These are phyloP conservation scores for Ypsolopha scabrella DNA, from an alignment of 2,888 invertebrate species.

Conservation along the genomic window DNA sequence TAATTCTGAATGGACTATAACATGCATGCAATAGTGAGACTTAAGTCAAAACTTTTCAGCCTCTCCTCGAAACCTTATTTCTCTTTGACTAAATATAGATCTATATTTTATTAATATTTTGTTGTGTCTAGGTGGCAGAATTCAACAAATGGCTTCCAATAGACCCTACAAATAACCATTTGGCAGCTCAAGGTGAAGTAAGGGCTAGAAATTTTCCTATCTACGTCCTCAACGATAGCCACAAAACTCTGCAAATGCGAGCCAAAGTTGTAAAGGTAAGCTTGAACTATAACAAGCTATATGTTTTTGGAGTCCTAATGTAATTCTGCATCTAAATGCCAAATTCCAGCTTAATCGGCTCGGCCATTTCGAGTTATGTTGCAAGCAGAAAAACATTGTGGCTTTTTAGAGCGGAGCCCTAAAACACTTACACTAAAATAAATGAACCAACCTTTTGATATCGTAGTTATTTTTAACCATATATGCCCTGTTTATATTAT, in stretches of 20 bases:
- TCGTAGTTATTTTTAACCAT: no score
- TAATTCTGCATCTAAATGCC: background rate
- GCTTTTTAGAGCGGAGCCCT: background rate
- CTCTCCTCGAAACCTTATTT: no score
- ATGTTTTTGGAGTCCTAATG: background rate
- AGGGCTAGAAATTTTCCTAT: slow-evolving; percentile 87
- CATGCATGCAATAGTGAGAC: no score
- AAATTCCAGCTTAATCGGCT: no score
- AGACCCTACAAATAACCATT: slow-evolving; percentile 69
- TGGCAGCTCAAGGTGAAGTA: slow-evolving; percentile 75
- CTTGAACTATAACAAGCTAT: background rate
- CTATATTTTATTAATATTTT: background rate
- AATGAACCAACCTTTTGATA: background rate
- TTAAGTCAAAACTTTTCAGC: no score
- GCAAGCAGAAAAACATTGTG: background rate
- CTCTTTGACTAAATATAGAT: no score
- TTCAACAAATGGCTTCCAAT: slow-evolving; percentile 97
- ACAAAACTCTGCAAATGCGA: slow-evolving; percentile 90
- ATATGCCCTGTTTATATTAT: no score
- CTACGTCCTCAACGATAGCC: slow-evolving; percentile 92
- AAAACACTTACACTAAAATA: background rate
- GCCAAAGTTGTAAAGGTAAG: slow-evolving; percentile 81
- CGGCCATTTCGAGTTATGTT: background rate
- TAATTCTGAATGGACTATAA: no score
- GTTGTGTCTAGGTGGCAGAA: slow-evolving; percentile 80